Percentiles rank a stretch among this genome's conserved stretches.
Conservation (phyloP, 2,113 vertebrate genomes). For the Oenanthe melanoleuca region DNA sequence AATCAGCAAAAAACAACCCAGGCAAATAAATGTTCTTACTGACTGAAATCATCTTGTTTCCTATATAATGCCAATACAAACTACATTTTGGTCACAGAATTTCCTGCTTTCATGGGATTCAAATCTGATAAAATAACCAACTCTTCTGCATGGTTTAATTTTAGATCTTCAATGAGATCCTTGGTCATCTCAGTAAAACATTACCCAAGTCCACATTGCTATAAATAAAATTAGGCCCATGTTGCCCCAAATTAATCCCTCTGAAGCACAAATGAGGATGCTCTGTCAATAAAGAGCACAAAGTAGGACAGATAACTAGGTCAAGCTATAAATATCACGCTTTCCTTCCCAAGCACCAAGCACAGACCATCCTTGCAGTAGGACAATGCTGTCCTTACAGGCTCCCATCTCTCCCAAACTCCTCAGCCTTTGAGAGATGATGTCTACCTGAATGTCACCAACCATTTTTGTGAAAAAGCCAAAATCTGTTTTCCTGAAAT, state of each 20-base stretch:
- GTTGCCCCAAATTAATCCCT: not conserved
- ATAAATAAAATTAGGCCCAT: not conserved
- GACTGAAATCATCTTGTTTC: not conserved
- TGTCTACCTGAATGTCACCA: not conserved
- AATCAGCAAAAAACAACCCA: not conserved
- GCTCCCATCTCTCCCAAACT: not conserved
- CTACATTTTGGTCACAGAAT: not conserved
- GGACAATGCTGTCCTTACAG: not conserved
- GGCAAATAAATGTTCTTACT: not conserved
- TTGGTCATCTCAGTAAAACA: not conserved
- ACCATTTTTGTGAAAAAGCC: not conserved
- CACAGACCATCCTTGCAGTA: not conserved
- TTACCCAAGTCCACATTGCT: not conserved
- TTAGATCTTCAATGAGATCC: not conserved
- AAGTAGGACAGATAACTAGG: not conserved
- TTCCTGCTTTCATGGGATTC: not conserved
- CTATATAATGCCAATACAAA: not conserved
- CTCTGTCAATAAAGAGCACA: not conserved
- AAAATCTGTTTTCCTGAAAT: not conserved
- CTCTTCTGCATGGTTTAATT: not conserved
- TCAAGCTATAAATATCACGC: not conserved
- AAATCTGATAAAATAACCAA: not conserved
- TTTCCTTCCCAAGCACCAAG: not conserved
- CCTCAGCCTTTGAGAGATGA: not conserved
- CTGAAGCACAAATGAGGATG: not conserved